A percentile compares a stretch with the other conserved stretches of the same genome.
Conservation (phyloP, 2,888 invertebrate genomes). For the Agriopis leucophaearia region DNA sequence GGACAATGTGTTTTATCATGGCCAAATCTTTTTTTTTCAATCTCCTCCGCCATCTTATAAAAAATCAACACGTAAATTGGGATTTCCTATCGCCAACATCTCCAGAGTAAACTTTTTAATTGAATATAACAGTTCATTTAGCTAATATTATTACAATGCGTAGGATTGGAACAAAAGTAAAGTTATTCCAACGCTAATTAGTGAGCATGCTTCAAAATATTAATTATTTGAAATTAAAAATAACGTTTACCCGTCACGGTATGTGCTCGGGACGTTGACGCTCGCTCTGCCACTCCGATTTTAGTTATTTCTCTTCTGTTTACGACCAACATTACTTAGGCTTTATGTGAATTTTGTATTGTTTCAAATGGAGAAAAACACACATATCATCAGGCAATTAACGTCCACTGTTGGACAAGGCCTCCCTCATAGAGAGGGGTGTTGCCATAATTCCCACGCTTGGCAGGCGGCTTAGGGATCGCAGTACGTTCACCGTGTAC, state of each 20-base stretch:
- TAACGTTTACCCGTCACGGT: conserved; percentile 76
- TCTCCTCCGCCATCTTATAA: too few species aligned
- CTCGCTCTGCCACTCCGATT: conserved; percentile 49
- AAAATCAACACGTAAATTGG: too few species aligned
- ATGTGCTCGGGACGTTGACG: conserved; percentile 69
- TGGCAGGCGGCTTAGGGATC: too few species aligned
- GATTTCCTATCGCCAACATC: too few species aligned
- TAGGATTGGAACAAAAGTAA: conserved; percentile 26
- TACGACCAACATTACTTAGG: conserved; percentile 46
- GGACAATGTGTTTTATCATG: too few species aligned
- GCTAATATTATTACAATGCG: not conserved
- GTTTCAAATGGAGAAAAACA: not conserved
- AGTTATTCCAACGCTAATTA: conserved; percentile 73
- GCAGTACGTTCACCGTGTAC: too few species aligned
- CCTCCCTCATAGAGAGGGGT: too few species aligned
- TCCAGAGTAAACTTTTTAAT: too few species aligned
- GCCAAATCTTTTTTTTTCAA: too few species aligned
- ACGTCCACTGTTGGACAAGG: too few species aligned
- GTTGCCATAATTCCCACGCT: too few species aligned
- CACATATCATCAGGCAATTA: too few species aligned
- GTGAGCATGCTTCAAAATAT: conserved; percentile 70
- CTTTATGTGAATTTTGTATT: conserved; percentile 12
- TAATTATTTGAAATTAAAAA: conserved; percentile 78
- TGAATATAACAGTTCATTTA: not conserved
- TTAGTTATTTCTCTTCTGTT: conserved; percentile 51